These are phyloP conservation scores for Parapsyche elsis DNA, from an alignment of 1,140 invertebrate species.

Conservation along the genomic window DNA sequence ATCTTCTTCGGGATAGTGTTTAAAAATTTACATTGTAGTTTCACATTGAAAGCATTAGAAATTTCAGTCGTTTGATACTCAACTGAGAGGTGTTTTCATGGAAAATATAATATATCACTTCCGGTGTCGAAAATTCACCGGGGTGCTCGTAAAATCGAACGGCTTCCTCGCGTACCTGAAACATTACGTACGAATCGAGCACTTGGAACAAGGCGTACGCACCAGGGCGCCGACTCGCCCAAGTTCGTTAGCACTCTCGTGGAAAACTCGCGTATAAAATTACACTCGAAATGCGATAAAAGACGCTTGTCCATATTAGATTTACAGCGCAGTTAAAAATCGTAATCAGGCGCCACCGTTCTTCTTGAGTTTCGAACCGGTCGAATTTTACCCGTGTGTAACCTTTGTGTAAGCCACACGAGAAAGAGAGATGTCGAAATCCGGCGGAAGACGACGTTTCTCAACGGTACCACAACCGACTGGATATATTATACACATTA, in stretches of 20 bases:
- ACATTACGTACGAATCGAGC: constrained; percentile 27
- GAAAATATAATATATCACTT: constrained; percentile 39
- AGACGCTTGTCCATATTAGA: constrained; percentile 3
- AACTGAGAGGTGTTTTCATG: no score
- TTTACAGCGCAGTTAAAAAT: background rate
- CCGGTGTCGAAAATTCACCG: constrained; percentile 45
- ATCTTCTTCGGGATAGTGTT: no score
- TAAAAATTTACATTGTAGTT: no score
- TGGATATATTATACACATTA: background rate
- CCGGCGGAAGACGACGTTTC: background rate
- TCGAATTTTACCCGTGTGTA: constrained; percentile 4
- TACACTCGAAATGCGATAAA: background rate
- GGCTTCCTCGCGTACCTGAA: constrained; percentile 47
- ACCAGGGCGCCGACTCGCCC: background rate
- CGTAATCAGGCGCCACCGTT: constrained; percentile 10
- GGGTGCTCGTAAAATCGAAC: constrained; percentile 51
- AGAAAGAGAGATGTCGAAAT: background rate
- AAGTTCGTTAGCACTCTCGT: background rate
- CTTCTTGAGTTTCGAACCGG: constrained; percentile 10
- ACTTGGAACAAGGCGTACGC: background rate
- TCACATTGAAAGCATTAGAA: no score
- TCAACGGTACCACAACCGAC: background rate
- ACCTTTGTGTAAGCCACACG: no score
- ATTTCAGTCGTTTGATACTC: no score
- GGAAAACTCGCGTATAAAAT: background rate